Base-by-base conservation (phyloP, 1,140 invertebrate species). In the Conopomorpha cramerella region DNA sequence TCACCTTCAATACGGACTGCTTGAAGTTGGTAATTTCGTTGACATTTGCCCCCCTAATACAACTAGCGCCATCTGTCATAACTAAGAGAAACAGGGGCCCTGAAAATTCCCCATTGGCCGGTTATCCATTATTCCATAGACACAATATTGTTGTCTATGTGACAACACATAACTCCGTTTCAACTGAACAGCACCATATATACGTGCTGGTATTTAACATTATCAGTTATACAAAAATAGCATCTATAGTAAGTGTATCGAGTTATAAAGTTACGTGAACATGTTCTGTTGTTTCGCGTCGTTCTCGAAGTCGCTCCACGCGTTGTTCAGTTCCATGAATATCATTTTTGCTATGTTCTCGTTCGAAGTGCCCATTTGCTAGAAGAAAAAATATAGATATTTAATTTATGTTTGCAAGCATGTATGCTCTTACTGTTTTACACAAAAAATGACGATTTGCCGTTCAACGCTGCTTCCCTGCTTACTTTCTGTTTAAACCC, bases 291-390 rank as follows among this genome's bases (percentile, higher is more conserved):
- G 90, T 41, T 87, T 85, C 19, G 87, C 79, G 67, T 93, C 90
- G 55, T 92, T 93, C 74, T 99, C 96, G 74, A 99, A 99, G 58
- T 96, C 92, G 46, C 87, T 89, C 95, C 96, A 99, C 8, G 96
- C 96, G 64, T 98, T 97, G 78, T 98, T 99, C 43, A 99, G 78
- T 80, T 99, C 96, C 86, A 98, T 96, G 78, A 99, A 99, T 57
- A 99, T 96, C 56, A 97, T 72, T 78, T 96, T 97, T 8, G 98
- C 96, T 56, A 99, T 81, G 49, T 89, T 87, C 73, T 96, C 93
- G 59, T 95, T 92, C 18, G 85, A 82, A 1, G 91, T 93, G 19
- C 92, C 93, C 46, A 88, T 84, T 86, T 94, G 90, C 92, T 95
- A 76, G n/a, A 85, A 84, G n/a, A n/a, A n/a, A n/a, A n/a, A n/a